These are phyloP conservation scores for Thryonomys swinderianus DNA, from an alignment of 2,113 vertebrate species.

Conservation along the genomic window DNA sequence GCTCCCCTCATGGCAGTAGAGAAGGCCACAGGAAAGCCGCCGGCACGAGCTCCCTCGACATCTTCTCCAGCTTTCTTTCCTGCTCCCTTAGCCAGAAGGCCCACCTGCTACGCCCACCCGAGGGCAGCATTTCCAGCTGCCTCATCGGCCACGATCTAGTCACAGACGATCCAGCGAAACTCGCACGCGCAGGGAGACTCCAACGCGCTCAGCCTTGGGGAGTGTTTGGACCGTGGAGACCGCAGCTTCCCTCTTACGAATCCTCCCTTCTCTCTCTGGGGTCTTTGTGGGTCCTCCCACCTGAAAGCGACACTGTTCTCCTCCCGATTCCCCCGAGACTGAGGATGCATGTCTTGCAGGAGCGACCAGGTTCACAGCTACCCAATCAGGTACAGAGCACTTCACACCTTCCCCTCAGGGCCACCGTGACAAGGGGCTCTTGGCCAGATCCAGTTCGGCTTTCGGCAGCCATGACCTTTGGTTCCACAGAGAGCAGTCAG, in stretches of 20 bases:
- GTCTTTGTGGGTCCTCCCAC: not conserved
- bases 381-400: not conserved
- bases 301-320: not conserved
- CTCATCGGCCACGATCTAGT: not conserved
- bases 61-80: not conserved
- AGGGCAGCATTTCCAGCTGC: not conserved
- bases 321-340: not conserved
- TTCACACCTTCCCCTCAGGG: not conserved
- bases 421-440: not conserved
- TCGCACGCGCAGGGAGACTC: not conserved
- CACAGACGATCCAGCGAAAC: not conserved
- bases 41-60: not conserved
- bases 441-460: not conserved
- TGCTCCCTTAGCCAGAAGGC: not conserved
- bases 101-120: not conserved
- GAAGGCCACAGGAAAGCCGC: not conserved
- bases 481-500: not conserved
- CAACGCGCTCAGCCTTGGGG: not conserved
- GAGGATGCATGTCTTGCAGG: not conserved
- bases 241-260: not conserved
- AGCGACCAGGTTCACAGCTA: not conserved
- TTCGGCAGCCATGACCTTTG: not conserved
- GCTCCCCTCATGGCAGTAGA: not conserved
- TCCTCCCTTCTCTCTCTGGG: no score
- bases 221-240: not conserved